Base-by-base conservation (phyloP, 2,797 vertebrate species). In the Holocentrus rufus region DNA sequence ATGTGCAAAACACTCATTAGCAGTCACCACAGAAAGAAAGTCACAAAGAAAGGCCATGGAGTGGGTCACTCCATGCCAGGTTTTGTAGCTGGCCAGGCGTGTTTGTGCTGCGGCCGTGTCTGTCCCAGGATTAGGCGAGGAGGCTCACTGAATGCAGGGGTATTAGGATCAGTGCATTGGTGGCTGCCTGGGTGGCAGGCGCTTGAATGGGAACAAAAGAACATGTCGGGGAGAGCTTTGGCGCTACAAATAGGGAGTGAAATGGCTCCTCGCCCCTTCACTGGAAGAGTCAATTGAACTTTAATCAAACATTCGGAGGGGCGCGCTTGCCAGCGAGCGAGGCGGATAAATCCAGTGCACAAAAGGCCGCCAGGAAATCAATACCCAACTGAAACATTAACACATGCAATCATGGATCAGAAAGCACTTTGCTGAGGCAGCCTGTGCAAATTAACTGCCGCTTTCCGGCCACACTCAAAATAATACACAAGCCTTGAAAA, bases 371-470 rank as follows among this genome's bases (percentile, higher is more conserved):
- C 93, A 91, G 91, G 94, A 95, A 96, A 97, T 96, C 96, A 96
- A 97, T 96, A 96, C 93, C 92, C 93, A 91, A 90, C 95, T 95
- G 95, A 96, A 96, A 98, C 96, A 97, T 96, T 95, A 96, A 95
- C 95, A 93, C 93, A 89, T 93, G 95, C 94, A 86, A 93, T 95
- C 94, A 94, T 90, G 94, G 95, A 96, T 95, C 95, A 95, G 93
- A 96, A 93, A 92, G 93, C 92, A 90, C 87, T 92, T 92, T 92
- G 95, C 94, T 93, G 93, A 94, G 91, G 92, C 92, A 91, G 94
- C 90, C 90, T 87, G 92, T 88, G 93, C 93, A 95, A 95, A 95
- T 95, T 91, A 96, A 94, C 94, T 81, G 83, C 89, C 74, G 90
- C 67, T 91, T 94, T 89, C 87, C 69, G 83, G 92, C 92, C 90